A percentile compares a stretch with the other conserved stretches of the same genome.
phyloP scores from a whole-genome alignment of 2,113 vertebrate species.

The Atherinomorus stipes region DNA sequence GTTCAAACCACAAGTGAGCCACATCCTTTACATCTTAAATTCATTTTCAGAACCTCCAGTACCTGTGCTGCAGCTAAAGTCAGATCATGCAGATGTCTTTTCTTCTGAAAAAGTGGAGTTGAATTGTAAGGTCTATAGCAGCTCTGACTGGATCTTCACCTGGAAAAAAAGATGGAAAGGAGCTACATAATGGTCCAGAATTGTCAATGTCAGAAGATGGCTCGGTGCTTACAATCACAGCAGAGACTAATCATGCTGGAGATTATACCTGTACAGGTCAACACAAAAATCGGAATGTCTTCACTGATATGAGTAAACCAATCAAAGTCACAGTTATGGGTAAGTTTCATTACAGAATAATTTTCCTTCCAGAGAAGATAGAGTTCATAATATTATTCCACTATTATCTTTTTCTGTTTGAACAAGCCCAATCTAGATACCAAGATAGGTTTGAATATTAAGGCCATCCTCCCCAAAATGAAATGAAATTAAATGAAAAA shows the following conservation, averaged over 20 bases:
- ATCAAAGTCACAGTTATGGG: constrained; percentile 7
- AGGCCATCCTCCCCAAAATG: too few relatives aligned
- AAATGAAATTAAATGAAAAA: too few relatives aligned
- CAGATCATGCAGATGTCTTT: constrained; percentile 28
- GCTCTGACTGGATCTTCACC: constrained; percentile 44
- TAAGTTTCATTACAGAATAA: constrained; percentile 9
- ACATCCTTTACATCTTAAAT: not conserved
- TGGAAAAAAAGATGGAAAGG: constrained; percentile 34
- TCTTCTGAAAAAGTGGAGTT: constrained; percentile 53
- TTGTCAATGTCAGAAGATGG: not conserved
- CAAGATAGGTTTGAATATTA: too few relatives aligned
- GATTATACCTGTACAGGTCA: constrained; percentile 48
- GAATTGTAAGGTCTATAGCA: constrained; percentile 3
- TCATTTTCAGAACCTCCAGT: constrained; percentile 36
- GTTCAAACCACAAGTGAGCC: not conserved
- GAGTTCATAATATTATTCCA: too few relatives aligned
- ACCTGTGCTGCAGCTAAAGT: constrained; percentile 19
- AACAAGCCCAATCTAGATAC: too few relatives aligned
- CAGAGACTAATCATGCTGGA: constrained; percentile 16
- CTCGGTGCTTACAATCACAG: constrained; percentile 27
- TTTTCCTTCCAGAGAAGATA: too few relatives aligned
- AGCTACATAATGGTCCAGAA: not conserved
- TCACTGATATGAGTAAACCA: not conserved
- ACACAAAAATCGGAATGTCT: not conserved
- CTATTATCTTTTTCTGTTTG: too few relatives aligned